phyloP scores from a whole-genome alignment of 2,888 invertebrate genomes.

The Drosophila neonasuta region DNA sequence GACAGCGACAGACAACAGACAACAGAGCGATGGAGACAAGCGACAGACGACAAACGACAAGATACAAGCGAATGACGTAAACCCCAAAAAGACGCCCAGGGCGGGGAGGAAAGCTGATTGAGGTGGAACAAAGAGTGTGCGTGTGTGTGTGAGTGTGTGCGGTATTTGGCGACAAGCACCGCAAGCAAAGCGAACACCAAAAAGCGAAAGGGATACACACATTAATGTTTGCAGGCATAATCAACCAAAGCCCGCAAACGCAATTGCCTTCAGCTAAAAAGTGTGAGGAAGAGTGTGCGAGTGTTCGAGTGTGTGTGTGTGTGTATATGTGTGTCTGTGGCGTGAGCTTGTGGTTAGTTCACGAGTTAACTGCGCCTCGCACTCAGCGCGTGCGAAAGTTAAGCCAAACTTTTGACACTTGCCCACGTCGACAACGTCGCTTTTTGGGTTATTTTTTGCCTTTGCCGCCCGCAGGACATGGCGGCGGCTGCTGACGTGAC shows the following conservation, averaged over 20 bases:
- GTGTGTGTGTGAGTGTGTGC: slow-evolving; percentile 4
- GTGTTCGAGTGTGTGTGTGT: slow-evolving; percentile 8
- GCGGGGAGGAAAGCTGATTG: neutral
- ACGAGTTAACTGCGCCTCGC: slow-evolving; percentile 30
- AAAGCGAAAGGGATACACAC: slow-evolving; percentile 65
- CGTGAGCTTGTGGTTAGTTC: slow-evolving; percentile 44
- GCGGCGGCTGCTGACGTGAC: slow-evolving; percentile 40
- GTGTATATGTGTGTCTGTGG: slow-evolving; percentile 11
- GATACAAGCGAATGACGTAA: slow-evolving; percentile 45
- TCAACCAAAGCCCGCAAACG: slow-evolving; percentile 44
- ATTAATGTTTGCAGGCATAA: slow-evolving; percentile 54
- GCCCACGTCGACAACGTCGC: slow-evolving; percentile 39
- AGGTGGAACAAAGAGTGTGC: slow-evolving; percentile 1
- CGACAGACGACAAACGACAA: slow-evolving; percentile 27
- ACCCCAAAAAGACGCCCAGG: neutral
- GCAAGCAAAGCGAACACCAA: slow-evolving; percentile 21
- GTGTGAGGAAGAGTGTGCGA: slow-evolving; percentile 1
- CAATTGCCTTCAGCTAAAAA: slow-evolving; percentile 45
- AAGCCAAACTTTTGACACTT: slow-evolving; percentile 73
- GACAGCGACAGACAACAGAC: slow-evolving; percentile 28
- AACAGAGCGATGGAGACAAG: slow-evolving; percentile 3
- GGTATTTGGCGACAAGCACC: neutral
- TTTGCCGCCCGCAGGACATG: slow-evolving; percentile 21
- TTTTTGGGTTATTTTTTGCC: slow-evolving; percentile 29
- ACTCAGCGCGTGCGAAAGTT: slow-evolving; percentile 66